Base-by-base conservation (phyloP, 2,888 invertebrate species). In the Rhodophaea formosa region DNA sequence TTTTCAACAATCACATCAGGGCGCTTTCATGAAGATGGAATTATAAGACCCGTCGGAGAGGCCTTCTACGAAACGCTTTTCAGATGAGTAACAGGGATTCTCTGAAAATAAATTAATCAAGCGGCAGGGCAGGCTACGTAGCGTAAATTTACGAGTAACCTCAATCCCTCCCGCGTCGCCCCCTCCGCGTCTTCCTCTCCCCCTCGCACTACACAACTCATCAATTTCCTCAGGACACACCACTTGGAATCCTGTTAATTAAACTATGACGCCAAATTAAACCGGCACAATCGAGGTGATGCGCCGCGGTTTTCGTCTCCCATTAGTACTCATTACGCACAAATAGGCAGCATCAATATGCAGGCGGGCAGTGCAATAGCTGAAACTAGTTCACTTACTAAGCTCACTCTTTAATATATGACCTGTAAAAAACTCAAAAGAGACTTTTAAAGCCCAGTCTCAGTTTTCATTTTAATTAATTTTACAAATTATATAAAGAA, bases 191-290 rank as follows among this genome's bases (percentile, higher is more conserved):
- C 51, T 16, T 35, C 16, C 49, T 12, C 51, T 51, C 49, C 8
- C 47, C 53, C 58, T 71, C 70, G 56, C 75, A 73, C 78, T 76
- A 86, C 81, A 84, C 85, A 80, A 81, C 83, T 87, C 88, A 89
- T 88, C 86, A 87, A 88, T 88, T 88, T 82, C 78, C 79, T 77
- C 69, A 83, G 80, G 81, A 84, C 85, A 82, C 74, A 79, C 77
- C 74, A 78, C 81, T 86, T 74, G 81, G 82, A 84, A 83, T 83
- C 76, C 78, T 78, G 84, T 84, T 88, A 88, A 88, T 88, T 88
- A 88, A 89, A 89, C 84, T 85, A 84, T 85, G 79, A 80, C 77
- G 68, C 79, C 74, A 75, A 86, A 86, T 86, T 86, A 84, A 82
- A 80, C 70, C 68, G 49, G 56, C 23, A 43, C 47, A 49, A 56